These are phyloP conservation scores for Eupeodes latifasciatus DNA, from an alignment of 2,888 invertebrate species.

Conservation along the genomic window DNA sequence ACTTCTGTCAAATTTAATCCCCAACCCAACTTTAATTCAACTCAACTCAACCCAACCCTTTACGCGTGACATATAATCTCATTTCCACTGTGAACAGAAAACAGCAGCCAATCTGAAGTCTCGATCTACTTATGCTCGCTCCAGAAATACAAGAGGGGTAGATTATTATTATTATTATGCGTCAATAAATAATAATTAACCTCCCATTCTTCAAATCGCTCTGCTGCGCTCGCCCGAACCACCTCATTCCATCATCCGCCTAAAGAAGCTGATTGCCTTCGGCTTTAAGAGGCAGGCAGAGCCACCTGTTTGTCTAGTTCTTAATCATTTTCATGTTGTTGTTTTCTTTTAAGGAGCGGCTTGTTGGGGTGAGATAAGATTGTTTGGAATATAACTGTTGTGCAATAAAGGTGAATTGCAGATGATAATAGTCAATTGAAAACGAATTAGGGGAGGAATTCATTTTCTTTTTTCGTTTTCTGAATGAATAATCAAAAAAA, in stretches of 20 bases:
- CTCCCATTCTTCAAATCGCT: not conserved
- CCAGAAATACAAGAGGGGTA: not conserved
- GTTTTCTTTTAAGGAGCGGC: constrained; percentile 21
- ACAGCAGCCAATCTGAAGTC: constrained; percentile 13
- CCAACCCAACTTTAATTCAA: not conserved
- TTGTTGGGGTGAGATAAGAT: constrained; percentile 28
- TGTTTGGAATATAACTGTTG: constrained; percentile 23
- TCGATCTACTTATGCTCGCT: not conserved
- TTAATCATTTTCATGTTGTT: not conserved
- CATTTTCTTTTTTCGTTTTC: not conserved
- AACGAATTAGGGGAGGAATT: constrained; percentile 28
- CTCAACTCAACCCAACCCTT: constrained; percentile 58
- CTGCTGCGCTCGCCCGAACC: not conserved
- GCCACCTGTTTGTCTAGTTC: constrained; percentile 35
- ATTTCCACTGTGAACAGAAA: not conserved
- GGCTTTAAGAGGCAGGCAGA: constrained; percentile 16
- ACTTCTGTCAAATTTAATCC: not conserved
- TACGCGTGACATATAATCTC: constrained; percentile 39
- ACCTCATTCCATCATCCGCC: not conserved
- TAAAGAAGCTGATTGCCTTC: constrained; percentile 2
- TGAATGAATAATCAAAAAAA: not conserved
- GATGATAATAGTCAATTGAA: constrained; percentile 47
- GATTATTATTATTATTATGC: not conserved
- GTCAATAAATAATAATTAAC: constrained; percentile 13
- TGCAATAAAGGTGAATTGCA: constrained; percentile 21